phyloP scores from a whole-genome alignment of 2,797 vertebrate genomes.

The Esox lucius region DNA sequence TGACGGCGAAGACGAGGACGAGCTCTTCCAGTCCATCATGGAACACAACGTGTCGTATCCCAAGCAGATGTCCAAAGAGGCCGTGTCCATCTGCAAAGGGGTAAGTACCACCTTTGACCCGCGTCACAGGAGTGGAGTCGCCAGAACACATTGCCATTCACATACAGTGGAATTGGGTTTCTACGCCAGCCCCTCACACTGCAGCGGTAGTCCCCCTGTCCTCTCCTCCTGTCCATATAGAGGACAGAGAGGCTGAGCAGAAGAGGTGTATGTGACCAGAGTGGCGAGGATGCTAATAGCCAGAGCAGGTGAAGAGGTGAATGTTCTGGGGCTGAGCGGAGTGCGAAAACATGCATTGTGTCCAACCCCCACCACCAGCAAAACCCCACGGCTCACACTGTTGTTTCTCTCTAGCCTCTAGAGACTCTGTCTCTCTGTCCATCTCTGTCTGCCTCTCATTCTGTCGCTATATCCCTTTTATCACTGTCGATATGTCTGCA shows the following conservation, averaged over 20 bases:
- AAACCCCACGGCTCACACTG: background rate
- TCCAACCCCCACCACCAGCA: background rate
- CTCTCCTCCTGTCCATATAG: too few species aligned
- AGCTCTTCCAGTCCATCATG: slow-evolving; percentile 97
- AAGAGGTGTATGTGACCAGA: background rate
- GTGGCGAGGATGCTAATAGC: too few species aligned
- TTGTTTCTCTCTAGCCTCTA: background rate
- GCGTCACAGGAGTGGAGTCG: background rate
- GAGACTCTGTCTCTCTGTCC: too few species aligned
- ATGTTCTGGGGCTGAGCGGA: background rate
- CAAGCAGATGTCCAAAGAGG: slow-evolving; percentile 93
- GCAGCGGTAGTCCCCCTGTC: too few species aligned
- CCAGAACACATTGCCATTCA: background rate
- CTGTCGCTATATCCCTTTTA: background rate
- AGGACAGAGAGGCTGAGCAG: background rate
- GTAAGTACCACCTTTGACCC: slow-evolving; percentile 68
- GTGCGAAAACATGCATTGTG: background rate
- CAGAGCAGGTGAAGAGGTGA: background rate
- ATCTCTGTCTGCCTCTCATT: background rate
- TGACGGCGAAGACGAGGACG: slow-evolving; percentile 94
- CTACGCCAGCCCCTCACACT: background rate
- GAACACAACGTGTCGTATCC: slow-evolving; percentile 95
- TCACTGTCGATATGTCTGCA: background rate
- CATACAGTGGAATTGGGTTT: background rate
- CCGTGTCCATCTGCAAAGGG: slow-evolving; percentile 95